Evolutionary conservation across 2,888 invertebrate species (phyloP), one percentile per base, ranked within the genome.

Genomic region (Dasypolia templi): DNA sequence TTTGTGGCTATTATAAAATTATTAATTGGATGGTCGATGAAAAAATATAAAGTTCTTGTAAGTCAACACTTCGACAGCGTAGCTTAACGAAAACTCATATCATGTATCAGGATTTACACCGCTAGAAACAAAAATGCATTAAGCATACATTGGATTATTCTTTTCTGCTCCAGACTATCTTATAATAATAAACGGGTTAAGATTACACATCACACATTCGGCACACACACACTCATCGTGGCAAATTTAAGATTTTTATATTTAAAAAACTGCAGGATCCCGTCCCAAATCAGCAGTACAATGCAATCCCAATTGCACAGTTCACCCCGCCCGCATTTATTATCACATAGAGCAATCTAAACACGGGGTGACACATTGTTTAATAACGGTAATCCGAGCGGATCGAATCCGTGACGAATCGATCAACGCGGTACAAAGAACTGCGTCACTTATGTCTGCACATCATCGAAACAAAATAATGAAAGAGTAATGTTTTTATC

Each of bases 331-430:
- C 79, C 42, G 51, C 67, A 53, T 82, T 58, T 71, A 62, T 81
- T 49, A 72, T 78, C 56, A 42, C 49, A 64, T 49, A 67, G 58
- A 46, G 67, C 72, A 73, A 74, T 77, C 68, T 84, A 72, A 70
- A 75, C 65, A 75, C 42, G 19, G 72, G 69, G 61, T 78, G 84
- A 83, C 69, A 80, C 86, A 87, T 86, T 86, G 80, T 83, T 83
- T 71, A 69, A 73, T 75, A 72, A 67, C 77, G 66, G 73, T 85
- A 82, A 87, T 87, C 81, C 81, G 82, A 81, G 77, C 87, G 87
- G 61, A 83, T 83, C 86, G 79, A 80, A 86, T 77, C 69, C 69
- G 82, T 82, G 84, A 87, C 85, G 75, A 88, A 90, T 89, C 88
- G 86, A 87, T 88, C 35, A 75, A 74, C 74, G 64, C 78, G 73